Conservation (phyloP, 1,140 invertebrate species). For the Aphidius ervi region DNA sequence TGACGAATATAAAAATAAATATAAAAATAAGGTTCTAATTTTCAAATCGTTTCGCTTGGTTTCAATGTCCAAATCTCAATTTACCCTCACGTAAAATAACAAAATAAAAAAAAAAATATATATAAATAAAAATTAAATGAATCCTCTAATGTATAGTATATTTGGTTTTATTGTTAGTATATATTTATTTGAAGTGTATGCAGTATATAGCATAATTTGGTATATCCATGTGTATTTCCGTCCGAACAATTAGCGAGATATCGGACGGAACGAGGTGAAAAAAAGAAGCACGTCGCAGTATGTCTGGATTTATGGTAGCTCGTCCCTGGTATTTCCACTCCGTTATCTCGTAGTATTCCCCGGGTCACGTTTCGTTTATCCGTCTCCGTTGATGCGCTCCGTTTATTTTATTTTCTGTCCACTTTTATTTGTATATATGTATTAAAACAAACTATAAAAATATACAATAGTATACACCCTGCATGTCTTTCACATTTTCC, state of each 20-base stretch:
- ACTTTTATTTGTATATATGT: background rate
- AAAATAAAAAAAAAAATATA: too few relatives aligned
- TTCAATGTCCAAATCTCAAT: too few relatives aligned
- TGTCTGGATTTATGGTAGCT: slow-evolving; percentile 14
- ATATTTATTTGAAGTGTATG: background rate
- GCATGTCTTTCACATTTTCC: background rate
- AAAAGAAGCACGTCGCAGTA: slow-evolving; percentile 2
- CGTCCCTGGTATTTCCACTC: slow-evolving; percentile 6
- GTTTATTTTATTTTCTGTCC: slow-evolving; percentile 1
- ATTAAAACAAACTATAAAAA: too few relatives aligned
- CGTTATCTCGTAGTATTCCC: slow-evolving; percentile 12
- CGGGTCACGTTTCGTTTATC: slow-evolving; percentile 13
- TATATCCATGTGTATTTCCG: background rate
- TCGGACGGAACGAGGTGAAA: slow-evolving; percentile 12
- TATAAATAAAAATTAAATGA: too few relatives aligned
- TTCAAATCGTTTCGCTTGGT: too few relatives aligned
- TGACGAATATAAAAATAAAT: too few relatives aligned
- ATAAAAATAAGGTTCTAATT: too few relatives aligned
- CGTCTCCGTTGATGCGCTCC: background rate
- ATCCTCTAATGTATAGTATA: too few relatives aligned
- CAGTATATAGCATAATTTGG: slow-evolving; percentile 3
- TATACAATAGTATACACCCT: background rate
- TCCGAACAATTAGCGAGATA: slow-evolving; percentile 18
- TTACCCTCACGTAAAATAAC: too few relatives aligned
- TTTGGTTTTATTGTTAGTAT: background rate